These are phyloP conservation scores for Leucopsar rothschildi DNA, from an alignment of 2,113 vertebrate species.

Conservation along the genomic window DNA sequence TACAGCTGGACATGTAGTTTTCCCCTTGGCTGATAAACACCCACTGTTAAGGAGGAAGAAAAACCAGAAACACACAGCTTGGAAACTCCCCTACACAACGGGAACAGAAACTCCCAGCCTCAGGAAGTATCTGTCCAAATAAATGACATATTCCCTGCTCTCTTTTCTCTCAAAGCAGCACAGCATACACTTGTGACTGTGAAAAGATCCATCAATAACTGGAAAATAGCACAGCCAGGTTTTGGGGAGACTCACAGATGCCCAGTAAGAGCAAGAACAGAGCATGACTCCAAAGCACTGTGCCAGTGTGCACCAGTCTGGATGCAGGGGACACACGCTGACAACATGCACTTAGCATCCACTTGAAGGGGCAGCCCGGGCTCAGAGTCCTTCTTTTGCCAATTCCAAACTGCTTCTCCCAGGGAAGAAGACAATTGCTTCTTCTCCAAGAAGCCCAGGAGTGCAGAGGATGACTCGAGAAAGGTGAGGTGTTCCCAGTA, in stretches of 20 bases:
- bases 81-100: background rate
- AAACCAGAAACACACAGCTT: background rate
- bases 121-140: background rate
- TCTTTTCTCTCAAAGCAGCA: background rate
- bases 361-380: background rate
- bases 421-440: background rate
- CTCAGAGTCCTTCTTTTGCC: background rate
- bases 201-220: background rate
- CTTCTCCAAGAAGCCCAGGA: background rate
- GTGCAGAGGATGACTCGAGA: background rate
- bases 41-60: background rate
- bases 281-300: accelerated
- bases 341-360: background rate
- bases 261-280: background rate
- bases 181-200: accelerated
- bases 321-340: background rate
- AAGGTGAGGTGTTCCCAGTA: background rate
- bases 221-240: background rate
- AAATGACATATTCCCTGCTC: background rate
- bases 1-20: background rate
- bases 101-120: slow-evolving; percentile 25
- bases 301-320: background rate
- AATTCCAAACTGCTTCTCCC: background rate
- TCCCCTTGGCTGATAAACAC: background rate
- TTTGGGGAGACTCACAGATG: background rate